Evolutionary conservation across 2,113 vertebrate genomes (phyloP), one percentile per base, ranked within the genome.

Genomic region (Heptranchias perlo): DNA sequence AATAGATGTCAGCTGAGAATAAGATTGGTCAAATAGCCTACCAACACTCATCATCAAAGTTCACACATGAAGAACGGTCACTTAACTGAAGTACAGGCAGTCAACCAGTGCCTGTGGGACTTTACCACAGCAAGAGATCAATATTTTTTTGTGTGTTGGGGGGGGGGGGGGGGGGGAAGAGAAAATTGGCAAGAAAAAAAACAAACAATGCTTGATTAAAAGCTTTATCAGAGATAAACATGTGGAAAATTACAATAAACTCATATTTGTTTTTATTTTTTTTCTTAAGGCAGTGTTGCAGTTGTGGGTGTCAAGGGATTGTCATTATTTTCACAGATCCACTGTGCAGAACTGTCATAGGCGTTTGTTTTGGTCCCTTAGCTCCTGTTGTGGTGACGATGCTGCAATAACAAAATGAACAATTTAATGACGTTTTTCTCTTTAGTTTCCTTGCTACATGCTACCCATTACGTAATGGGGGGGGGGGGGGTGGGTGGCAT

Each of bases 221-320:
- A 86, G 2, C 82, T 23, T 86, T 23, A 86, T 64, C 16, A 62
- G 35, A 62, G 54, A 62, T 62, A 61, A 5, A 93, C 18, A 16
- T 39, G n/a, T 93, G 89, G 89, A 93, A 93, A 93, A 61, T 93
- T 93, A 93, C 89, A 62, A 93, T 64, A 62, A 39, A 93, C n/a
- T 89, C 18, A 61, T 62, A 64, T 93, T 93, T 93, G 89, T 93
- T 93, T 93, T 92, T 92, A 92, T 92, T 92, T 54, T 92, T 92
- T 92, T 93, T n/a, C 64, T 93, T 62, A 39, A 93, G 89, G 35
- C 61, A 18, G 23, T 93, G 89, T 44, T 93, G 58, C 39, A 93
- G 58, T 93, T 93, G 89, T 93, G 25, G 89, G 58, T 93, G 58
- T 93, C 89, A 62, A 62, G 89, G 89, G 89, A 93, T n/a, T n/a